phyloP scores from a whole-genome alignment of 2,113 vertebrate genomes.

The Thamnophis sirtalis region DNA sequence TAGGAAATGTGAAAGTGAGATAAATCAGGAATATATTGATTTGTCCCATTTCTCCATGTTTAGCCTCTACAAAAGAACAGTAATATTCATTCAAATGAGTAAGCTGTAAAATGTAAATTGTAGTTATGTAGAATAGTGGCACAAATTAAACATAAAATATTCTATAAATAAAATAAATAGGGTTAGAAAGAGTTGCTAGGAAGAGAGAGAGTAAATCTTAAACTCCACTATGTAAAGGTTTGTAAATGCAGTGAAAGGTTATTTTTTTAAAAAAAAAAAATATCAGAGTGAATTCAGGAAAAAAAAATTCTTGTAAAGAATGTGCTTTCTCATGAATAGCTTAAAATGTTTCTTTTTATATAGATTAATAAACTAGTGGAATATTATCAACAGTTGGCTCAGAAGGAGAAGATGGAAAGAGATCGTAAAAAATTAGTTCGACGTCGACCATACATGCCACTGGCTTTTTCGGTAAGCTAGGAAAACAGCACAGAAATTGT shows the following conservation, averaged over 20 bases:
- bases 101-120: no score
- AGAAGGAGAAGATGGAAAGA: conserved; percentile 93
- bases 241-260: not conserved
- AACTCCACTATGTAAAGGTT: not conserved
- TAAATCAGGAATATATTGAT: not conserved
- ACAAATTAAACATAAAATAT: not conserved
- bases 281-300: not conserved
- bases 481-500: rapidly evolving
- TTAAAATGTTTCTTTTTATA: not conserved
- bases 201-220: not conserved
- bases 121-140: not conserved
- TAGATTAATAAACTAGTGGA: conserved; percentile 97
- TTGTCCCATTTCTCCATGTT: not conserved
- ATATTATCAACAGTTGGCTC: conserved; percentile 96
- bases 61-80: not conserved
- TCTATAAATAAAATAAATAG: not conserved
- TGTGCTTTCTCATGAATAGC: not conserved
- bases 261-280: not conserved
- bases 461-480: conserved; percentile 90
- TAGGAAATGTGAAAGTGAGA: not conserved
- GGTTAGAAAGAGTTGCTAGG: not conserved
- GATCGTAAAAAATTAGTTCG: conserved; percentile 94
- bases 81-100: not conserved
- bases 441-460: conserved; percentile 90
- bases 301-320: not conserved